Evolutionary conservation across 1,140 invertebrate species (phyloP), one percentile per base, ranked within the genome.

Genomic region (Heliconius hewitsoni): DNA sequence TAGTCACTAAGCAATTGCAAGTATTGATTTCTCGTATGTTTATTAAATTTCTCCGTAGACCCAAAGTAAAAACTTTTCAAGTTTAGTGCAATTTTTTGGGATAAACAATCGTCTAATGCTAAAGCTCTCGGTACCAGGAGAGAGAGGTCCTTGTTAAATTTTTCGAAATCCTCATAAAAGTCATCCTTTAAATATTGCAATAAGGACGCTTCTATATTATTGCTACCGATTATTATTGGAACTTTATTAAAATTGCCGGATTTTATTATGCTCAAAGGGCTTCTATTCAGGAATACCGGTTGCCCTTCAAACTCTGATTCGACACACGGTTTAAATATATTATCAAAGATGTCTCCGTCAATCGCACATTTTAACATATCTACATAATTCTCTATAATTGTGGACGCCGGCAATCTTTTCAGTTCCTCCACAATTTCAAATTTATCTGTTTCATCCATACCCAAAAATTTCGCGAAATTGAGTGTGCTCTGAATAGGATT

Each of bases 241-340:
- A 94, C 91, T 83, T 91, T 93, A 75, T 93, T 91, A 71, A 87
- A 89, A 77, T 90, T 91, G 9, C 91, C 91, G 70, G 91, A 90
- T 82, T 93, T 93, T 57, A 94, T 76, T 72, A 94, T 87, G 6
- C 81, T 34, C 42, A 71, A 71, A 30, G 93, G 92, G 74, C 84
- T 90, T 83, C 88, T 92, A 11, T 87, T 88, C 8, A 94, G 80
- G 81, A 93, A 94, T 71, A 87, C 85, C 34, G 87, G 83, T 73
- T 89, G 86, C 6, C 92, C 91, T 85, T 94, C 92, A 80, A 91
- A 93, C 71, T 93, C 91, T 80, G 89, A 79, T 86, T 94, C 92
- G 71, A 93, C 88, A 74, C 87, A 93, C 11, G 93, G 92, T 82
- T 91, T 93, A 77, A 94, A 94, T 42, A 88, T 73, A 11, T 86